Base-by-base conservation (phyloP, 2,797 vertebrate genomes). In the Sciaenops ocellatus region DNA sequence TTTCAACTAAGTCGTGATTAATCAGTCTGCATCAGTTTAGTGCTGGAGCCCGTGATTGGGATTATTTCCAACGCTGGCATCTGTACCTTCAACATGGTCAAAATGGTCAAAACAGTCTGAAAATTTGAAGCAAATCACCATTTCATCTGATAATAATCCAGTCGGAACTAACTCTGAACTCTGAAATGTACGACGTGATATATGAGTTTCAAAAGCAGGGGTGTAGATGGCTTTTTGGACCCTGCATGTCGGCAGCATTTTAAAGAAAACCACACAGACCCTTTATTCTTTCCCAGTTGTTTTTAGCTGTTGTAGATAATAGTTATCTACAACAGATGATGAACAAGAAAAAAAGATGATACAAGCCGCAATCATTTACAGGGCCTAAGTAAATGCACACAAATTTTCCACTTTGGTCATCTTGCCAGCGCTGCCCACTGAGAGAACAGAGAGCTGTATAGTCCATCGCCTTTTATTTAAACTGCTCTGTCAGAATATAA, bases 1-100 rank as follows among this genome's bases (percentile, higher is more conserved):
- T 85, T 83, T 83, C 42, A 83, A n/a, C 69, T 57, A 18, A 73
- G 44, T 69, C 12, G 6, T 76, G 73, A 83, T 88, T 73, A 78
- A 85, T 85, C 69, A 67, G 52, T 2, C 80, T 66, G 56, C 46
- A 86, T 80, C 61, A 44, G 3, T 73, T 71, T 42, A 20, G 55
- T 12, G 76, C 28, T 44, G 68, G 51, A 77, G 79, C 69, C 54
- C 74, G 56, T 74, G 42, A 77, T 46, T 46, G 48, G 55, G 63
- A 81, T 85, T 17, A 34, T 17, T 65, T 71, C 72, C 26, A 79
- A 64, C 16, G 41, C 60, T 46, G 51, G 56, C 52, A 76, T 62
- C 46, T 48, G 26, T 26, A 42, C 34, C 81, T 78, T 71, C 10
- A 28, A 51, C 18, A 72, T 38, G 17, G 0, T 60, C 6, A 52